A percentile compares a stretch with the other conserved stretches of the same genome.
These are phyloP conservation scores for Scaptomyza graminum DNA, from an alignment of 1,140 invertebrate genomes.

Conservation along the genomic window DNA sequence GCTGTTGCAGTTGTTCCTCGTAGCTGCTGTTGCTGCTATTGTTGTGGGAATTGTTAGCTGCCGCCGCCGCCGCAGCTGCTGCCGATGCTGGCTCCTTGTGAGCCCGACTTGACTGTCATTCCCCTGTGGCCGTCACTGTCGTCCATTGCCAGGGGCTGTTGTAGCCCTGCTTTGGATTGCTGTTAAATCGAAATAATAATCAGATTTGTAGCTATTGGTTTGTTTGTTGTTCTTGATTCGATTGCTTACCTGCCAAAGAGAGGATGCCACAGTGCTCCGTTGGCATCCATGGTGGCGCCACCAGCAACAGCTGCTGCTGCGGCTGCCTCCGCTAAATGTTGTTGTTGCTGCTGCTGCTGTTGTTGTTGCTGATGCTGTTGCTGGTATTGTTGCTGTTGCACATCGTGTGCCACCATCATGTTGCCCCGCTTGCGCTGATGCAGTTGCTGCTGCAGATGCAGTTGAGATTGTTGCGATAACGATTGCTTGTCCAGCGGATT, in stretches of 20 bases:
- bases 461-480: slow-evolving; percentile 29
- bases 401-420: slow-evolving; percentile 44
- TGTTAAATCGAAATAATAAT: slow-evolving; percentile 17
- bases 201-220: background rate
- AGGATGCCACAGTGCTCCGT: slow-evolving; percentile 88
- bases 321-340: slow-evolving; percentile 50
- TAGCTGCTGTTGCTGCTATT: slow-evolving; percentile 22
- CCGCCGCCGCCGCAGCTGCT: background rate
- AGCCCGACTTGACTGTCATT: slow-evolving; percentile 85
- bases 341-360: slow-evolving; percentile 60
- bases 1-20: slow-evolving; percentile 55
- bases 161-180: slow-evolving; percentile 84
- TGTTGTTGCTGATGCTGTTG: slow-evolving; percentile 30
- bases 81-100: slow-evolving; percentile 76
- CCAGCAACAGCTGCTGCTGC: slow-evolving; percentile 46
- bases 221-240: background rate
- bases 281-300: slow-evolving; percentile 81
- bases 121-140: slow-evolving; percentile 85
- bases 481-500: slow-evolving; percentile 67
- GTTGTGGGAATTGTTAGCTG: slow-evolving; percentile 18
- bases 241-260: slow-evolving; percentile 88
- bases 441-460: slow-evolving; percentile 41
- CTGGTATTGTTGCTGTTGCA: slow-evolving; percentile 52
- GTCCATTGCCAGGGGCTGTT: slow-evolving; percentile 85
- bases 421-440: slow-evolving; percentile 46